Evolutionary conservation across 2,113 vertebrate species (phyloP).

Genomic region (Pandion haliaetus): DNA sequence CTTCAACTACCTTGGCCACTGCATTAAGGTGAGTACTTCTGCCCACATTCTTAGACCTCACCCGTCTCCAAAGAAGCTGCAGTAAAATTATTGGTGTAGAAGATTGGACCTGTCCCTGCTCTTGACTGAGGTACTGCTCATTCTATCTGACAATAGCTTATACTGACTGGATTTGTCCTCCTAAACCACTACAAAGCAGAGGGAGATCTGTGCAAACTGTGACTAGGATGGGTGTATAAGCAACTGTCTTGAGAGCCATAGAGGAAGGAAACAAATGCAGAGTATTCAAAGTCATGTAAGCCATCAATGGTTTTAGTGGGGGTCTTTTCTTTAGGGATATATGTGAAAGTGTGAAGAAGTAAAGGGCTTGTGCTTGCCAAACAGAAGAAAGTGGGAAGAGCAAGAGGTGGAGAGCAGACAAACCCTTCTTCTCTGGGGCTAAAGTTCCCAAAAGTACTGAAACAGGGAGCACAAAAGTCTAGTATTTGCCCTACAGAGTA

Average conservation of each 20-base stretch:
- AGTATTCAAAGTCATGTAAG: neutral
- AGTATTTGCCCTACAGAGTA: neutral
- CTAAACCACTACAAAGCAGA: neutral
- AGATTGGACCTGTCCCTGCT: neutral
- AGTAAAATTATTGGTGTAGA: neutral
- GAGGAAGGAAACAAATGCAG: neutral
- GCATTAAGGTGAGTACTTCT: conserved; percentile 41
- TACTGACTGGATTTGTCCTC: neutral
- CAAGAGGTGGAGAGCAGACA: neutral
- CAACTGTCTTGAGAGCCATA: neutral
- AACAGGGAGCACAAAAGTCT: neutral
- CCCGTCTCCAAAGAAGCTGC: neutral
- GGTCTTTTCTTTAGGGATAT: neutral
- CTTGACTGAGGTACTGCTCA: neutral
- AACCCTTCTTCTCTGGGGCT: neutral
- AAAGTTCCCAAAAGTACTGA: neutral
- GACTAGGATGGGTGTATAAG: neutral
- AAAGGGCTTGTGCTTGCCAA: neutral
- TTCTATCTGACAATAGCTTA: neutral
- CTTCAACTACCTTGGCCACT: conserved; percentile 67
- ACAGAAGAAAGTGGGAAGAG: neutral
- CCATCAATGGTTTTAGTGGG: neutral
- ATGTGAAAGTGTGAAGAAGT: neutral
- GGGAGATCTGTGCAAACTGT: neutral
- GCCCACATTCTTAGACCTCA: neutral